Conservation (phyloP, 2,888 invertebrate species). For the Eristalis arbustorum region DNA sequence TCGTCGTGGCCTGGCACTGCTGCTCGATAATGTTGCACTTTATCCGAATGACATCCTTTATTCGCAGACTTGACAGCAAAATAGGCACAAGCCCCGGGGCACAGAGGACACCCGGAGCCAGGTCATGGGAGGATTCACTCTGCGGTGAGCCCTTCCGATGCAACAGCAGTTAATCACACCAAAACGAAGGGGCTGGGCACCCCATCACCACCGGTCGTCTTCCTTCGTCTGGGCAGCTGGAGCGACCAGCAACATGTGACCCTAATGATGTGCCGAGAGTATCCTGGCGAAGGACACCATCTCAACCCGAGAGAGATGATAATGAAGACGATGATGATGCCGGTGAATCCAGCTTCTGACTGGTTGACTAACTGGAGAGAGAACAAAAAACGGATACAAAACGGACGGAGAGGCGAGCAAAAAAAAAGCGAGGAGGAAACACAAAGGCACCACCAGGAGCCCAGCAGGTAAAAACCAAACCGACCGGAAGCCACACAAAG, state of each 20-base stretch:
- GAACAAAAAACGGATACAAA: no score
- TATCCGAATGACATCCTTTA: slow-evolving; percentile 66
- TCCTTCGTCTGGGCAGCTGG: background rate
- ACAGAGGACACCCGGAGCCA: slow-evolving; percentile 3
- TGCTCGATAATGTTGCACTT: slow-evolving; percentile 60
- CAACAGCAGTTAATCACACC: slow-evolving; percentile 58
- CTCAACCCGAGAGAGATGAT: slow-evolving; percentile 31
- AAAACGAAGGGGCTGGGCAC: slow-evolving; percentile 40
- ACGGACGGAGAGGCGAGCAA: background rate
- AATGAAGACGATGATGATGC: slow-evolving; percentile 29
- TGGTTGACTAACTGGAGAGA: background rate
- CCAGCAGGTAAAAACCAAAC: slow-evolving; percentile 14
- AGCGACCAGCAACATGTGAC: slow-evolving; percentile 45
- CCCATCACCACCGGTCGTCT: background rate
- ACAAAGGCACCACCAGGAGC: background rate
- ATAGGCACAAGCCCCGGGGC: slow-evolving; percentile 27
- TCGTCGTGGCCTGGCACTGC: slow-evolving; percentile 22
- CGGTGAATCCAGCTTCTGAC: slow-evolving; percentile 12
- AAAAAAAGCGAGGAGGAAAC: background rate
- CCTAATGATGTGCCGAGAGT: slow-evolving; percentile 62
- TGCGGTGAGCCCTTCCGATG: slow-evolving; percentile 40
- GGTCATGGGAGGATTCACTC: slow-evolving; percentile 52
- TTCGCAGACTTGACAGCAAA: slow-evolving; percentile 57
- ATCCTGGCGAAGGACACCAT: slow-evolving; percentile 45
- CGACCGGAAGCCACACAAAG: slow-evolving; percentile 25